phyloP scores from a whole-genome alignment of 2,888 invertebrate species.

The Plebejus melissa region DNA sequence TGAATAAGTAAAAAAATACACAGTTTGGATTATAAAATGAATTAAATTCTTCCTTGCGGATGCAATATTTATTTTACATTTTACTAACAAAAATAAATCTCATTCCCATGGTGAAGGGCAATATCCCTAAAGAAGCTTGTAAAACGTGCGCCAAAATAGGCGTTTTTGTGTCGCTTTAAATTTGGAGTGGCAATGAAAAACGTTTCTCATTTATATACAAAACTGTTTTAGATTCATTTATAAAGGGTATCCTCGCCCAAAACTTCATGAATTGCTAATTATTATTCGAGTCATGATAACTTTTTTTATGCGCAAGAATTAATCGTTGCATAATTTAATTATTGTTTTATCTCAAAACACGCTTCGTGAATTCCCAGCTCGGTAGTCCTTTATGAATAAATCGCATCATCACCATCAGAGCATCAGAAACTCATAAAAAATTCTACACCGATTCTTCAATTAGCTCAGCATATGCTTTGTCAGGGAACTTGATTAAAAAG shows the following conservation, averaged over 20 bases:
- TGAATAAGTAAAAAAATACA: background rate
- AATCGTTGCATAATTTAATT: constrained; percentile 15
- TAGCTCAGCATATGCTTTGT: too few relatives aligned
- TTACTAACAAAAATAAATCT: constrained; percentile 73
- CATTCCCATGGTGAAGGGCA: constrained; percentile 57
- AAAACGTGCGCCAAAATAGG: constrained; percentile 52
- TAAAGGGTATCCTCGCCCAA: constrained; percentile 21
- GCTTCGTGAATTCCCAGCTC: background rate
- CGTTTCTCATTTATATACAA: constrained; percentile 38
- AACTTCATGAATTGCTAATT: constrained; percentile 26
- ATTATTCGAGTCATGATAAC: constrained; percentile 21
- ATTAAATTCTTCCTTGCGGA: constrained; percentile 31
- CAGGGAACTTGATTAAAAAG: too few relatives aligned
- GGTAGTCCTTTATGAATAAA: background rate
- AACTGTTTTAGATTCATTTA: constrained; percentile 30
- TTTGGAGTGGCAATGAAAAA: constrained; percentile 46
- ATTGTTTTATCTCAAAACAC: constrained; percentile 7
- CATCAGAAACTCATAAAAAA: too few relatives aligned
- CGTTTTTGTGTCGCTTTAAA: constrained; percentile 47
- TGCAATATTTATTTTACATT: constrained; percentile 70
- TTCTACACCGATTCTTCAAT: too few relatives aligned
- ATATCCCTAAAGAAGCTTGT: constrained; percentile 58
- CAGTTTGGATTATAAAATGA: background rate
- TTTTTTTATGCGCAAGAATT: constrained; percentile 1
- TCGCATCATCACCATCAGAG: background rate